phyloP scores from a whole-genome alignment of 2,888 invertebrate genomes.

The Apamea sordens region DNA sequence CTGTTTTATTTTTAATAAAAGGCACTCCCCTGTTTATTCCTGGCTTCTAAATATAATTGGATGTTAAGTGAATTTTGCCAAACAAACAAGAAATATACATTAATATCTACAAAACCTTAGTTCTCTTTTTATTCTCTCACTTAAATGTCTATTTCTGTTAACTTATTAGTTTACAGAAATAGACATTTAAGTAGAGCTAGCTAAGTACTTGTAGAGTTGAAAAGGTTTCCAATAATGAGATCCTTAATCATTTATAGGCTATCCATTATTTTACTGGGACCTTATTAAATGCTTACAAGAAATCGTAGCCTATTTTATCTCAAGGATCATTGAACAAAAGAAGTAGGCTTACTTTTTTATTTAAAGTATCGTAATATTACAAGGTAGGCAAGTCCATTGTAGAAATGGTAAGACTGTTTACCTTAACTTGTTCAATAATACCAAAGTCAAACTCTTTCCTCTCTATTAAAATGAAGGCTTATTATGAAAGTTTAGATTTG shows the following conservation, averaged over 20 bases:
- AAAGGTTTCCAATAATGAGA: conserved; percentile 35
- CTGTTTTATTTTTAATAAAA: conserved; percentile 36
- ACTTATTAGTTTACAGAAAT: conserved; percentile 12
- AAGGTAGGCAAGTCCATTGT: too few relatives aligned
- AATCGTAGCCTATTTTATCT: background rate
- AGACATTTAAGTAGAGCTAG: background rate
- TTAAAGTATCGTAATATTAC: background rate
- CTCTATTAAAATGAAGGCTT: background rate
- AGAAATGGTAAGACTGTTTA: background rate
- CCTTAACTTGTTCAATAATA: conserved; percentile 35
- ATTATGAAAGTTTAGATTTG: background rate
- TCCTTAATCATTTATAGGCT: conserved; percentile 1
- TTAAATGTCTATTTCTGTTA: too few relatives aligned
- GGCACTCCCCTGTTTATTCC: conserved; percentile 38
- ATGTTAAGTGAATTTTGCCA: conserved; percentile 45
- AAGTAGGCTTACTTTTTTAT: background rate
- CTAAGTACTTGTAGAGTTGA: conserved; percentile 27
- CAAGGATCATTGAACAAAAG: background rate
- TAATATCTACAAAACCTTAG: background rate
- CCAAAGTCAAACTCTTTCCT: background rate
- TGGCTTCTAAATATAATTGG: conserved; percentile 57
- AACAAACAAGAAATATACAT: conserved; percentile 29
- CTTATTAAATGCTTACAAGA: conserved; percentile 4
- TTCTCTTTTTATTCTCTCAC: background rate
- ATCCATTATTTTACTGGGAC: conserved; percentile 3